Evolutionary conservation across 2,888 invertebrate genomes (phyloP), one percentile per base, ranked within the genome.

Genomic region (Troides aeacus): DNA sequence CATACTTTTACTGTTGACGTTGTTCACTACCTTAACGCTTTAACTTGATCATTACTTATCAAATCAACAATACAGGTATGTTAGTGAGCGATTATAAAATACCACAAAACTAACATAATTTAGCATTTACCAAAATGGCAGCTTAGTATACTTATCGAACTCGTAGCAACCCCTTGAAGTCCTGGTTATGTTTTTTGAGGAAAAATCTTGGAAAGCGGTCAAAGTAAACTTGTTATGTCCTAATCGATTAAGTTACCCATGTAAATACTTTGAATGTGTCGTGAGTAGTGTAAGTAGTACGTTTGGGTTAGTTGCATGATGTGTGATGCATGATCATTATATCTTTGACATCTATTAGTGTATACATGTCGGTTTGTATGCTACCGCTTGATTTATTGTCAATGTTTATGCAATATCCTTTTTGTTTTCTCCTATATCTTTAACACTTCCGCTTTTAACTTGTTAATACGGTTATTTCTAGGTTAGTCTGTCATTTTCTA

Each of bases 41-140:
- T 56, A 17, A 39, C 10, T 23, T 61, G 0, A 36, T 62, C 58
- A 50, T 62, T 65, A 21, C 30, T 30, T 4, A 4, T 30, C 56
- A 68, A 71, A 74, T 79, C 84, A 84, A 82, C 84, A 87, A 78
- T 81, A 77, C 88, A 88, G 81, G 90, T 89, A 84, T 86, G 90
- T 87, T 76, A 78, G 75, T 84, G 83, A 81, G 85, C 86, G 82
- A 75, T 72, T 81, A 79, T 80, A 84, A 87, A 81, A 79, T 74
- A 79, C 80, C 0, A 30, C 3, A 30, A 30, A 30, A 30, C 30
- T 30, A 30, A 83, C 15, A 84, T 82, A 81, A 83, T 80, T 85
- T 91, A 90, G 90, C 92, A 92, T 92, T 92, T 92, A 92, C 92
- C 92, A 92, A 92, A 88, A 90, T 87, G 92, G 91, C 92, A 91